Evolutionary conservation across 2,113 vertebrate genomes (phyloP).

Genomic region (Piaya cayana): DNA sequence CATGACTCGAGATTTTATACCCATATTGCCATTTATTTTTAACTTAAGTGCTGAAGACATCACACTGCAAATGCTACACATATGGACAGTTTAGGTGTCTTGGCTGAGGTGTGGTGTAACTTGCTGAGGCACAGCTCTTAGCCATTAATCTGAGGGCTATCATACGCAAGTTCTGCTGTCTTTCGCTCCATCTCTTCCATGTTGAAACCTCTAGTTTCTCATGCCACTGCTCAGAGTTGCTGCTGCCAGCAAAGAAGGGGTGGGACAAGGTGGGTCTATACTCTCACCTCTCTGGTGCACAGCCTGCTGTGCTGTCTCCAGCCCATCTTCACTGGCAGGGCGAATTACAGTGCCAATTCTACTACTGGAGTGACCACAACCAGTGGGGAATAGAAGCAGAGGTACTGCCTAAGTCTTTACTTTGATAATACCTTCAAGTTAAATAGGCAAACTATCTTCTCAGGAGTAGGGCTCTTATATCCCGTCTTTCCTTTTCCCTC

Average conservation of each 20-base stretch:
- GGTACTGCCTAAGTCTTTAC: neutral
- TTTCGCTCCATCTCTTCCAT: neutral
- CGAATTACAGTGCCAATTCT: neutral
- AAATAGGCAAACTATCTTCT: neutral
- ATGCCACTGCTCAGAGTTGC: neutral
- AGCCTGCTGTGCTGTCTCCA: neutral
- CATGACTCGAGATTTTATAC: neutral
- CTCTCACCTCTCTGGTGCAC: neutral
- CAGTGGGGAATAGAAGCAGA: neutral
- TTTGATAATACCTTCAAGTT: neutral
- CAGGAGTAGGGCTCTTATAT: neutral
- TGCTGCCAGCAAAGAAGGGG: neutral
- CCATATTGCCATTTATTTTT: constrained; percentile 7
- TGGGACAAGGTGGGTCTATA: neutral
- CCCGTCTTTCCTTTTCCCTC: neutral
- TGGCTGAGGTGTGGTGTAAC: neutral
- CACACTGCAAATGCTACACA: neutral
- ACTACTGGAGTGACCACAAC: neutral
- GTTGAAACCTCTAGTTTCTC: neutral
- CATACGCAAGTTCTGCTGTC: neutral
- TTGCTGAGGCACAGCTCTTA: neutral
- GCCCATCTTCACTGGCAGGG: neutral
- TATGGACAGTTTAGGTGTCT: accelerated
- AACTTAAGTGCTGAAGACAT: neutral
- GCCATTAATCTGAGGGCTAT: neutral